Evolutionary conservation across 2,113 vertebrate species (phyloP), one percentile per base, ranked within the genome.

Genomic region (Calcarius ornatus): DNA sequence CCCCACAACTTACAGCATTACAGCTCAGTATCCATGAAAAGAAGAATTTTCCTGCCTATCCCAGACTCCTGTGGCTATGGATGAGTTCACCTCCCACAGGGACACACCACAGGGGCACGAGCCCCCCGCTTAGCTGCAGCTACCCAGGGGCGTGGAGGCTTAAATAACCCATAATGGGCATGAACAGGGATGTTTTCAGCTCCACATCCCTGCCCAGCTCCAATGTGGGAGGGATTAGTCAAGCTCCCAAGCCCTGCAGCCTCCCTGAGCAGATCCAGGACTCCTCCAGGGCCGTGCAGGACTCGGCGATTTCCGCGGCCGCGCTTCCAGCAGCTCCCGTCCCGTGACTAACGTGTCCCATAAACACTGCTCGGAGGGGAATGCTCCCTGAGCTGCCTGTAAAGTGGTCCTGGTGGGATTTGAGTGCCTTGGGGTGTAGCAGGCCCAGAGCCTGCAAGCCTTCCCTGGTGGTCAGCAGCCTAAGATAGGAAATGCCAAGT

Each of bases 221-320:
- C 61, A 42, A 1, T 71, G 83, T 94, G 90, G n/a, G 59, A 92
- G 87, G 78, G 90, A 97, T 95, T 95, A 94, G 93, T 93, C 63
- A 90, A 69, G 87, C 93, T 82, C 78, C 5, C 2, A 61, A 66
- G 71, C 25, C 10, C 18, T 42, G 53, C 86, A 70, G 11, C 53
- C 54, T 93, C 60, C 54, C 35, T 2, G 12, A 48, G 72, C 68
- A 64, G 54, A 45, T 40, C 80, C 72, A 1, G 25, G 86, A 22
- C 54, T 61, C 3, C 40, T 28, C 30, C 45, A 48, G 48, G 50
- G 45, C 85, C 30, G 13, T 3, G 64, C 10, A 27, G 60, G 87
- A 60, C 73, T 64, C 38, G 0, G 86, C n/a, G 24, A 89, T 93
- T 94, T 81, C 68, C 5, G 3, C 7, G 18, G 82, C 86, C 50